Percentiles rank a stretch among this genome's conserved stretches.
Evolutionary conservation across 2,113 vertebrate genomes (phyloP).

Genomic region (Coreoperca whiteheadi): DNA sequence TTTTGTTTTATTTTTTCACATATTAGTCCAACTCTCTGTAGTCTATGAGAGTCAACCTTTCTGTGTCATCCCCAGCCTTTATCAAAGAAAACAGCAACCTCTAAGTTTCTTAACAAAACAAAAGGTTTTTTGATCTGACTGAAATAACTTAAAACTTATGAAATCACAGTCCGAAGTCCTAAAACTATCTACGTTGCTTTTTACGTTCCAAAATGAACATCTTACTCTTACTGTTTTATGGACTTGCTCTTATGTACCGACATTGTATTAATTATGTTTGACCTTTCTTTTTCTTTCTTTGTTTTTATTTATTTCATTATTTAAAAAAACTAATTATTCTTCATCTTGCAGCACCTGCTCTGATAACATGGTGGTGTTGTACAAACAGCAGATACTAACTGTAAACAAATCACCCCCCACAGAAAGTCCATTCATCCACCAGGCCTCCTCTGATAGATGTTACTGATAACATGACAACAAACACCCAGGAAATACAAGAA

Average conservation of each 20-base stretch:
- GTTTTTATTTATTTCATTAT: no score
- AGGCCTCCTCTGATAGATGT: not conserved
- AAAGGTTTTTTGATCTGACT: no score
- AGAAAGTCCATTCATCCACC: slow-evolving; percentile 33
- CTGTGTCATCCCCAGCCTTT: not conserved
- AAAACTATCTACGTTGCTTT: not conserved
- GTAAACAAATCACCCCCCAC: slow-evolving; percentile 28
- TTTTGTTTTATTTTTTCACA: not conserved
- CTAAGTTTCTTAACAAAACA: not conserved
- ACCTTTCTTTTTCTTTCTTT: not conserved
- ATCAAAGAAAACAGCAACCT: not conserved
- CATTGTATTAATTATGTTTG: not conserved
- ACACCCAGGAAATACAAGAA: not conserved
- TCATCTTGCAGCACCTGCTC: not conserved
- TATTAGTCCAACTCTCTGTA: not conserved
- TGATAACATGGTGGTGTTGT: not conserved
- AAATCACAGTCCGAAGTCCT: not conserved
- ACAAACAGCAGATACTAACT: not conserved
- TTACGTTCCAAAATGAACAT: not conserved
- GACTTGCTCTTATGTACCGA: no score
- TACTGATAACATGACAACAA: slow-evolving; percentile 33
- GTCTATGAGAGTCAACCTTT: not conserved
- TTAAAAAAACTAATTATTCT: not conserved
- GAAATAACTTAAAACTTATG: not conserved
- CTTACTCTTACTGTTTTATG: not conserved